Base-by-base conservation (phyloP, 1,140 invertebrate species). In the Neomicropteryx cornuta region DNA sequence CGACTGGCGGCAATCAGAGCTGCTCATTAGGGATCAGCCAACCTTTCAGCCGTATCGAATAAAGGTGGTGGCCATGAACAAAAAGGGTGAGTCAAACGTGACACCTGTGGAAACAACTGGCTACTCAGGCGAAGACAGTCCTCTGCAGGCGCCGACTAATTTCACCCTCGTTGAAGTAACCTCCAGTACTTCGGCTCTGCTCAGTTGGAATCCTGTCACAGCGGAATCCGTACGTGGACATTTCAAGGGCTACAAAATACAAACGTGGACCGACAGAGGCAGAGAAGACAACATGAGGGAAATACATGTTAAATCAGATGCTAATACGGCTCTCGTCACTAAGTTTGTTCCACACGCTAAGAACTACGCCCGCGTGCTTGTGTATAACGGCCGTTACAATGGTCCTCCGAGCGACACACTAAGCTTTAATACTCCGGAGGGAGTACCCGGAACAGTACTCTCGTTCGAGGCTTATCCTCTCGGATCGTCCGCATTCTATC, bases 101-200 rank as follows among this genome's bases (percentile, higher is more conserved):
- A 73, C 79, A 1, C 82, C 90, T 1, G 68, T 79, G 16, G 85
- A 89, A 66, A 72, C 90, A 1, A 74, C 79, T 37, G 96, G 96
- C 6, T 96, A 81, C 63, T 98, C 95, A 0, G 96, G 96, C 32
- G 94, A 99, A 70, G 90, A 93, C 68, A 72, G 80, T 71, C 92
- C 91, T 0, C 58, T 73, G 0, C 76, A 87, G 52, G 79, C 87
- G 0, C 91, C 91, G 1, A 65, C 69, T 2, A 94, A 95, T 60
- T 92, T 96, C 52, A 85, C 81, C 1, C 56, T 93, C 24, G 56
- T 79, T 0, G 69, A 83, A 50, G 70, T 89, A 11, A 77, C 75
- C 17, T 76, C 79, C 11, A 77, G 80, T 11, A 88, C 79, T 28
- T 79, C 73, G 4, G 90, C 88, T 0, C 52, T 83, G 13, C 66